Evolutionary conservation across 2,888 invertebrate genomes (phyloP).

Genomic region (Parelbella ahira): DNA sequence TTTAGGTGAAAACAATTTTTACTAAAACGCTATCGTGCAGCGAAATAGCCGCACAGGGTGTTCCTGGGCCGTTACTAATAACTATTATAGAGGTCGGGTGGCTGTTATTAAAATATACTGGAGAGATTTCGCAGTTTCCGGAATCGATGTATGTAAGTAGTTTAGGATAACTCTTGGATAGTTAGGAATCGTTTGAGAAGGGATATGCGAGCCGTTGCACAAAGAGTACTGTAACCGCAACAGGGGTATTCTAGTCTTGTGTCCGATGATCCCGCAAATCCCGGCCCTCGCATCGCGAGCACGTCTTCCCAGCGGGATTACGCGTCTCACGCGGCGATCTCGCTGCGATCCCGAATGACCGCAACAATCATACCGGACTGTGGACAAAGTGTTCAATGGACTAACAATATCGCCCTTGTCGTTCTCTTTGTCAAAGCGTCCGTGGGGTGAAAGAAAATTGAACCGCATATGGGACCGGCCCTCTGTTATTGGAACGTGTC

Average conservation of each 20-base stretch:
- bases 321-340: constrained; percentile 49
- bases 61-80: constrained; percentile 28
- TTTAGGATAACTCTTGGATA: constrained; percentile 14
- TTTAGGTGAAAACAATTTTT: constrained; percentile 29
- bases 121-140: constrained; percentile 20
- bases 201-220: constrained; percentile 27
- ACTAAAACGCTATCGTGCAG: constrained; percentile 29
- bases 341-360: constrained; percentile 48
- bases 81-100: constrained; percentile 25
- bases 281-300: constrained; percentile 50
- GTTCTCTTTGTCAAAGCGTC: constrained; percentile 23
- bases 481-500: constrained; percentile 25
- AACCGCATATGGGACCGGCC: constrained; percentile 22
- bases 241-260: constrained; percentile 54
- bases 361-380: constrained; percentile 47
- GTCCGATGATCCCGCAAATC: constrained; percentile 68
- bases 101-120: constrained; percentile 29
- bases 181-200: constrained; percentile 23
- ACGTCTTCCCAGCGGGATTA: constrained; percentile 63
- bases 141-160: constrained; percentile 30
- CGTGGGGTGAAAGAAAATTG: constrained; percentile 25
- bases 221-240: constrained; percentile 48
- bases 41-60: constrained; percentile 27
- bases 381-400: constrained; percentile 31
- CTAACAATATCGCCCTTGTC: constrained; percentile 25